Evolutionary conservation across 2,797 vertebrate species (phyloP).

Genomic region (Novumbra hubbsi): DNA sequence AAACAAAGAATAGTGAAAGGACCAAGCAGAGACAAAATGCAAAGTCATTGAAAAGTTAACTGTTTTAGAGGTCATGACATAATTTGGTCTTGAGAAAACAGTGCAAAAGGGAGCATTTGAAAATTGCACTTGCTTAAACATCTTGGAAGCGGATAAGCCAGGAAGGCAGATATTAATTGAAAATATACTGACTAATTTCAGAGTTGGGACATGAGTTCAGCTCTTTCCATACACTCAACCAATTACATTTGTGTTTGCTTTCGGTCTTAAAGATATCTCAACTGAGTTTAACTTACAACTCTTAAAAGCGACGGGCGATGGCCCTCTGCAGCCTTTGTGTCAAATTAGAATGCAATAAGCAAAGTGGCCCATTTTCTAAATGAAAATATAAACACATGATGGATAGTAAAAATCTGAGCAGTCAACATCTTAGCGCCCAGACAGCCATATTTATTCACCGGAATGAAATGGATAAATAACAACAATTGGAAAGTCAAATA

Average conservation of each 20-base stretch:
- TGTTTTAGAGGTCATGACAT: not conserved
- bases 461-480: not conserved
- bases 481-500: conserved; percentile 36
- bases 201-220: no score
- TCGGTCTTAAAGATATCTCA: no score
- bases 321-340: conserved; percentile 49
- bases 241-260: no score
- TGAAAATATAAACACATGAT: conserved; percentile 72
- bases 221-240: no score
- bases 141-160: no score
- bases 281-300: no score
- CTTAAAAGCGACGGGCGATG: conserved; percentile 20
- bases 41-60: not conserved
- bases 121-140: no score
- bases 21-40: not conserved
- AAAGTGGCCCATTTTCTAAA: conserved; percentile 53
- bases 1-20: not conserved
- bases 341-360: conserved; percentile 60
- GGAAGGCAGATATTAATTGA: no score
- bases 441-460: not conserved
- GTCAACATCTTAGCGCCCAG: conserved; percentile 45
- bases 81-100: not conserved
- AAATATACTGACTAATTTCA: no score
- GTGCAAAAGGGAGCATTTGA: no score
- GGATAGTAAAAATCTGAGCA: conserved; percentile 69